Base-by-base conservation (phyloP, 1,140 invertebrate species). In the Pseudomyrmex cubaensis region DNA sequence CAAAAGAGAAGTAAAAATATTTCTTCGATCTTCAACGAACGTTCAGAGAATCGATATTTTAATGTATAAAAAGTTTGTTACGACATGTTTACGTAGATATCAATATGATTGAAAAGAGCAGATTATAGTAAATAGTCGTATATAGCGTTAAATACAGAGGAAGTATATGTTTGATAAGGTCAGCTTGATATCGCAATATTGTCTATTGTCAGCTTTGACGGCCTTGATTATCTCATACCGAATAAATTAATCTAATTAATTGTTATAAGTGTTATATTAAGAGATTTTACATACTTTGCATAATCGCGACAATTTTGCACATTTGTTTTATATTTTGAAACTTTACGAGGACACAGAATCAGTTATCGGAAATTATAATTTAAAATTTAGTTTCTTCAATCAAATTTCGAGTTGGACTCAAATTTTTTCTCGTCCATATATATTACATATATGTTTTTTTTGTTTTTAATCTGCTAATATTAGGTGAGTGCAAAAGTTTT, bases 191-290 rank as follows among this genome's bases (percentile, higher is more conserved):
- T 57, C 46, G 73, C 73, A 76, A 76, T 64, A 35, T 35, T 35
- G 17, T 75, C 73, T 83, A 83, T 50, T 75, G 61, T 77, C 74
- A 77, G 82, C 54, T 66, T 76, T 25, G 52, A 83, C 54, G 82
- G 82, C 82, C 82, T 83, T 83, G 63, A 77, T 83, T 76, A 83
- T 78, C 22, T 35, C 5, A 52, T 77, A 67, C 54, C 48, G 62
- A 35, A 35, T 35, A 35, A 35, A 35, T 7, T 74, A 66, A 83
- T 83, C 56, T 20, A 66, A 78, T 70, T 70, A 78, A 69, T 70
- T 78, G 76, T 78, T 78, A 78, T 10, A 57, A 70, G 52, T 10
- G 35, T 78, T 78, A 46, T 57, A 78, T 70, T 69, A 78, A 78
- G 64, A 78, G 44, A 70, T 35, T 78, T 59, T 78, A 69, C 48